A percentile compares a stretch with the other conserved stretches of the same genome.
Conservation (phyloP, 2,113 vertebrate species). For the Alligator sinensis region DNA sequence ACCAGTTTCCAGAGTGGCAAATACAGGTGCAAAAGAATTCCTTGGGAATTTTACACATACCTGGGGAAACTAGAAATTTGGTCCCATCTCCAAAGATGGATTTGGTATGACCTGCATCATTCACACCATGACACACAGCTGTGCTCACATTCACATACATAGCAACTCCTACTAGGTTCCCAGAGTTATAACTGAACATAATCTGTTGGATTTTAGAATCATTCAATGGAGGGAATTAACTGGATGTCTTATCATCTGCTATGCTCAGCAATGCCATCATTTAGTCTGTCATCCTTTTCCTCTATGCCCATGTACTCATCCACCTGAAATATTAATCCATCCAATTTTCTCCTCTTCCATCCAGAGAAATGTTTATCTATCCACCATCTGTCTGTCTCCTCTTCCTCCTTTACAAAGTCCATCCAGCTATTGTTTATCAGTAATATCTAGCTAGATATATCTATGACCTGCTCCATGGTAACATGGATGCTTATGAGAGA, state of each 20-base stretch:
- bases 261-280: too few relatives aligned
- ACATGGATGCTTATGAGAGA: not conserved
- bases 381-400: too few relatives aligned
- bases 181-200: not conserved
- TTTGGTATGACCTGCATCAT: not conserved
- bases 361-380: too few relatives aligned
- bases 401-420: too few relatives aligned
- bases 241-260: not conserved
- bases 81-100: not conserved
- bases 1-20: too few relatives aligned
- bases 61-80: not conserved
- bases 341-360: too few relatives aligned
- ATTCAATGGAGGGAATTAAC: not conserved
- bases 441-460: not conserved
- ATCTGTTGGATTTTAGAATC: not conserved
- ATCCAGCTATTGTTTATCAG: not conserved
- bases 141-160: not conserved
- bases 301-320: too few relatives aligned
- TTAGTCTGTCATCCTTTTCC: not conserved
- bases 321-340: too few relatives aligned
- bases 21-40: not conserved
- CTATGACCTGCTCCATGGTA: not conserved
- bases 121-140: not conserved
- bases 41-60: not conserved
- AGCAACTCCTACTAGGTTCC: not conserved